Conservation (phyloP, 2,797 vertebrate species). For the Helarctos malayanus region DNA sequence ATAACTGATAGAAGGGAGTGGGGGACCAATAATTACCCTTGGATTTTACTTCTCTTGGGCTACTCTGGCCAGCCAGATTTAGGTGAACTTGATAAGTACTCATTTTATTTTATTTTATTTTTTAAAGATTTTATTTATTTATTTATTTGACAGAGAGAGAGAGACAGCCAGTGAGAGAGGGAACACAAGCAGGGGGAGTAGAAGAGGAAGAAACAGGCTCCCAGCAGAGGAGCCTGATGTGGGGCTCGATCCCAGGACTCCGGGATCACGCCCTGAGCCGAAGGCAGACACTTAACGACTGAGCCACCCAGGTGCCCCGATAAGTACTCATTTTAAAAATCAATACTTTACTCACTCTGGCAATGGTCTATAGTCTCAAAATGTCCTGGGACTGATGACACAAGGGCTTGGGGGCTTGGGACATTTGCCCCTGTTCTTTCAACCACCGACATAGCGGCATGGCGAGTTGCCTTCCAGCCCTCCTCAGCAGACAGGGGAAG, state of each 20-base stretch:
- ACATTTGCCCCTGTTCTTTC: neutral
- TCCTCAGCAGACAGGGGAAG: neutral
- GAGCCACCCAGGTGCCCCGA: too few species aligned
- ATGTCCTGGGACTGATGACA: neutral
- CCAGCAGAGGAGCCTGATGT: too few species aligned
- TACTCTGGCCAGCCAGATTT: neutral
- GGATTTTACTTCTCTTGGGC: neutral
- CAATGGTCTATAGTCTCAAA: neutral
- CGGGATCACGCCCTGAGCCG: too few species aligned
- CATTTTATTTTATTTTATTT: neutral
- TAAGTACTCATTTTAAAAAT: slow-evolving; percentile 2
- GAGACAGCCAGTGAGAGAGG: too few species aligned
- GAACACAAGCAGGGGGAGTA: too few species aligned
- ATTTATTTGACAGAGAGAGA: too few species aligned
- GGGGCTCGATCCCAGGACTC: too few species aligned
- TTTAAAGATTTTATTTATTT: too few species aligned
- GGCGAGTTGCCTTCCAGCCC: neutral
- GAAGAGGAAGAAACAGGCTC: too few species aligned
- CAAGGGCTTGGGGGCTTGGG: neutral
- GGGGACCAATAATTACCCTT: neutral
- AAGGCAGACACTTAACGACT: too few species aligned
- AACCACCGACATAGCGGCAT: neutral
- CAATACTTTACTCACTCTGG: neutral
- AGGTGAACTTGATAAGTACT: neutral
- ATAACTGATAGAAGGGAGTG: neutral